These are phyloP conservation scores for Coenonympha glycerion DNA, from an alignment of 2,888 invertebrate genomes.

Conservation along the genomic window DNA sequence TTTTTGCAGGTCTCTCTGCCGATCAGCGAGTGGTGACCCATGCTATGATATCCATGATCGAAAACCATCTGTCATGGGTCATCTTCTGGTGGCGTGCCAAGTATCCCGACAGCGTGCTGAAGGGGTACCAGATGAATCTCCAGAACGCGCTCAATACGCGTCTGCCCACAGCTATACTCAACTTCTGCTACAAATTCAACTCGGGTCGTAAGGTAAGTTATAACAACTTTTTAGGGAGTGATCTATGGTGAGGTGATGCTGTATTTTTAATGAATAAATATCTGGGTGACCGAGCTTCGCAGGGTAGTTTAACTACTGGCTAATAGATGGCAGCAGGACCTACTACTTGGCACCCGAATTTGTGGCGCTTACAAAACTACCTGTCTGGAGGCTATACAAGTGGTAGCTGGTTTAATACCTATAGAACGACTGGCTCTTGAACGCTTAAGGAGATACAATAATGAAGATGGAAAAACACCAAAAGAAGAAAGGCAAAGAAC, in stretches of 20 bases:
- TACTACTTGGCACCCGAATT: too few species aligned
- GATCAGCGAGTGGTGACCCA: constrained; percentile 92
- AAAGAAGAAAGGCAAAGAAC: too few species aligned
- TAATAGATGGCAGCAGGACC: too few species aligned
- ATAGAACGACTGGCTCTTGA: too few species aligned
- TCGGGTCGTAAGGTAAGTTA: constrained; percentile 86
- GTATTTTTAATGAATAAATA: too few species aligned
- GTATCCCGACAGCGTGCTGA: constrained; percentile 90
- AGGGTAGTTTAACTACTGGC: too few species aligned
- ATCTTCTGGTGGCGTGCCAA: constrained; percentile 94
- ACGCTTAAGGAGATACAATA: too few species aligned
- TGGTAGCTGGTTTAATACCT: too few species aligned
- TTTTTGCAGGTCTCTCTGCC: constrained; percentile 78
- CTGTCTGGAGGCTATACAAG: too few species aligned
- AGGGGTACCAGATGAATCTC: constrained; percentile 93
- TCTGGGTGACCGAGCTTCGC: too few species aligned
- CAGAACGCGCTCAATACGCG: constrained; percentile 91
- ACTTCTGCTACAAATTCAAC: constrained; percentile 92
- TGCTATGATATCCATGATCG: constrained; percentile 95
- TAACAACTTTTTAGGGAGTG: not conserved
- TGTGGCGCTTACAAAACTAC: too few species aligned
- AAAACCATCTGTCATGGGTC: constrained; percentile 95
- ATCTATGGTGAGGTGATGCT: not conserved
- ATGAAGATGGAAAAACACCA: too few species aligned
- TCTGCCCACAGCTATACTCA: constrained; percentile 90